Conservation (phyloP, 2,888 invertebrate genomes). For the Dasypolia templi region DNA sequence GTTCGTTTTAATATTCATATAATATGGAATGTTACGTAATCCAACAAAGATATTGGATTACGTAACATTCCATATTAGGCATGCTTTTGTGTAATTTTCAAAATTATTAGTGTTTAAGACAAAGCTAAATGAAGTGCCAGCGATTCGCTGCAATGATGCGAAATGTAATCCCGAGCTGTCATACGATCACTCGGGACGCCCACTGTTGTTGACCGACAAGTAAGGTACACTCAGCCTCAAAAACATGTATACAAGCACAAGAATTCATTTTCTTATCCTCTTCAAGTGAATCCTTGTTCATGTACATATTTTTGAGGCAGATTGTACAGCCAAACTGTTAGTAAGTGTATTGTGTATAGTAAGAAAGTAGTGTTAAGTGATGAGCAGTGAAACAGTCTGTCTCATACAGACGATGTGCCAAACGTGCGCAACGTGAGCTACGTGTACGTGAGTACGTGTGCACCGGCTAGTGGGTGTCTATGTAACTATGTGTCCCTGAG, state of each 20-base stretch:
- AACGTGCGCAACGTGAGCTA: neutral
- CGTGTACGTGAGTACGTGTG: neutral
- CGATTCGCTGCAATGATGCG: neutral
- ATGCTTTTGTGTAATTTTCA: conserved; percentile 14
- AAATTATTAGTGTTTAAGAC: conserved; percentile 1
- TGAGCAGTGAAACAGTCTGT: conserved; percentile 11
- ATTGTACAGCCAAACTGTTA: neutral
- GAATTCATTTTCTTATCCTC: neutral
- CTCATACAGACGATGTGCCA: conserved; percentile 23
- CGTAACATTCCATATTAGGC: too few relatives aligned
- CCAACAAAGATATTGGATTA: neutral
- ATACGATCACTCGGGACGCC: neutral
- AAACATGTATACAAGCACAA: neutral
- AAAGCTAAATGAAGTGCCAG: neutral
- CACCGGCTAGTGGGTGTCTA: conserved; percentile 23
- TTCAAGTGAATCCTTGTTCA: neutral
- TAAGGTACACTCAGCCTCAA: neutral
- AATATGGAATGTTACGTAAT: neutral
- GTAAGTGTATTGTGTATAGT: conserved; percentile 15
- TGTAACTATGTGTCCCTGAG: conserved; percentile 32
- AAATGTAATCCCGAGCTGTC: neutral
- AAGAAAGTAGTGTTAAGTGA: conserved; percentile 3
- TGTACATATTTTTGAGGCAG: neutral
- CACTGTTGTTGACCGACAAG: neutral
- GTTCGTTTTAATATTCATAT: too few relatives aligned